Evolutionary conservation across 2,888 invertebrate species (phyloP).

Genomic region (Hedychridium roseum): DNA sequence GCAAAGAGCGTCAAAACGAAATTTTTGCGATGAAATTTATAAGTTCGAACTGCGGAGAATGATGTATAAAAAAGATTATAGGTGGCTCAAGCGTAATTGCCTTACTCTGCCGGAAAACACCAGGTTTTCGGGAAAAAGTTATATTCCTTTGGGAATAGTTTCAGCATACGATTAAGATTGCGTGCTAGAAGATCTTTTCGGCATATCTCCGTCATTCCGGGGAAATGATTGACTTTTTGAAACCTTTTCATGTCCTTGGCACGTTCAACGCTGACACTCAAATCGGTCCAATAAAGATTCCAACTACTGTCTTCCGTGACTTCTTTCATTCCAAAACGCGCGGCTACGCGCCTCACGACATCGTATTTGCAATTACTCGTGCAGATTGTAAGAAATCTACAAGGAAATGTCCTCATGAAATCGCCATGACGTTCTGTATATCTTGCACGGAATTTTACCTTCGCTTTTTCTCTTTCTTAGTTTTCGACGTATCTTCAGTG

Average conservation of each 20-base stretch:
- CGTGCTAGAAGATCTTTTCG: slow-evolving; percentile 89
- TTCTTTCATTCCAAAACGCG: slow-evolving; percentile 78
- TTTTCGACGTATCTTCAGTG: slow-evolving; percentile 23
- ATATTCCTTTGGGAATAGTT: slow-evolving; percentile 88
- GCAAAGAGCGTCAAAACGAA: no score
- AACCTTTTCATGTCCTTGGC: slow-evolving; percentile 93
- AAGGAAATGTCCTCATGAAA: no score
- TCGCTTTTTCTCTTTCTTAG: slow-evolving; percentile 44
- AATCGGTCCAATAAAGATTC: slow-evolving; percentile 93
- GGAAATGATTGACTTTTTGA: slow-evolving; percentile 93
- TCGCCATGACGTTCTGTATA: no score
- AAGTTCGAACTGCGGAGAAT: no score
- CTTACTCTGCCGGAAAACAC: slow-evolving; percentile 92
- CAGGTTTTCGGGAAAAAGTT: slow-evolving; percentile 93
- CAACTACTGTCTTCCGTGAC: slow-evolving; percentile 83
- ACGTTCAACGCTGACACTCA: slow-evolving; percentile 83
- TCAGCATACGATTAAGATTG: slow-evolving; percentile 89
- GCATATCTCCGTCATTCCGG: slow-evolving; percentile 89
- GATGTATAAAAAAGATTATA: no score
- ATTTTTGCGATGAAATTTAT: no score
- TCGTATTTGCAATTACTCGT: slow-evolving; percentile 78
- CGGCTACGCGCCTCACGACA: slow-evolving; percentile 75
- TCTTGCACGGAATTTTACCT: slow-evolving; percentile 29
- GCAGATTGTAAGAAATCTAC: slow-evolving; percentile 67
- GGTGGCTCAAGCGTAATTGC: no score